These are phyloP conservation scores for Epizoanthus rinbou DNA, from an alignment of 92 coral and sea anemone genomes.

Conservation along the genomic window DNA sequence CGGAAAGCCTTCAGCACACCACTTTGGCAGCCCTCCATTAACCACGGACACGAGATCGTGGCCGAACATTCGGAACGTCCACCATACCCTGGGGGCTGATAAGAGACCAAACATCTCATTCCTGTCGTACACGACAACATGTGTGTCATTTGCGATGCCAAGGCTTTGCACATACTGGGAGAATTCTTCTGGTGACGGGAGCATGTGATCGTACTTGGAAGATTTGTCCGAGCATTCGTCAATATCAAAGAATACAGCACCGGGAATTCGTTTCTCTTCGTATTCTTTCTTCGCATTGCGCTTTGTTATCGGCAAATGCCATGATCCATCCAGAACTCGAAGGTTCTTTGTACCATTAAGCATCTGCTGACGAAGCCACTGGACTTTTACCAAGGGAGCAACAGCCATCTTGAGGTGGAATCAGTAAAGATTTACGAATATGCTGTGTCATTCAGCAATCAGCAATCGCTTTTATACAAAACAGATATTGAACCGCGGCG, in stretches of 20 bases:
- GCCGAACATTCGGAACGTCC: constrained; percentile 93
- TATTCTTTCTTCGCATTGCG: constrained; percentile 78
- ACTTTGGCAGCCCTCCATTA: constrained; percentile 88
- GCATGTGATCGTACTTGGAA: constrained; percentile 77
- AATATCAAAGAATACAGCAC: constrained; percentile 86
- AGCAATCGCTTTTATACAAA: too few relatives aligned
- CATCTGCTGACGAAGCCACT: constrained; percentile 78
- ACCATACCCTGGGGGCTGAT: constrained; percentile 97
- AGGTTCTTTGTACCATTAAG: constrained; percentile 62
- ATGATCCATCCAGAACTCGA: constrained; percentile 85
- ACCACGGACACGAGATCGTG: constrained; percentile 88
- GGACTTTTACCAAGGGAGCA: constrained; percentile 64
- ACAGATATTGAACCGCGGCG: too few relatives aligned
- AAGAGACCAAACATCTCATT: constrained; percentile 76
- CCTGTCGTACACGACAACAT: constrained; percentile 89
- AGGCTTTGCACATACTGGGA: constrained; percentile 76
- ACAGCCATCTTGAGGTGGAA: constrained; percentile 12
- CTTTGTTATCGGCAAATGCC: constrained; percentile 87
- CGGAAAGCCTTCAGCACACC: constrained; percentile 79
- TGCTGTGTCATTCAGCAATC: too few relatives aligned
- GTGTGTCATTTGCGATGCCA: constrained; percentile 86
- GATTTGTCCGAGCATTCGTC: constrained; percentile 84
- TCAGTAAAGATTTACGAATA: too few relatives aligned
- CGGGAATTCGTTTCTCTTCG: constrained; percentile 76
- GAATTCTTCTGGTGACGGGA: constrained; percentile 80